Conservation (phyloP, 1,140 invertebrate species). For the Drosophila ogumai region DNA sequence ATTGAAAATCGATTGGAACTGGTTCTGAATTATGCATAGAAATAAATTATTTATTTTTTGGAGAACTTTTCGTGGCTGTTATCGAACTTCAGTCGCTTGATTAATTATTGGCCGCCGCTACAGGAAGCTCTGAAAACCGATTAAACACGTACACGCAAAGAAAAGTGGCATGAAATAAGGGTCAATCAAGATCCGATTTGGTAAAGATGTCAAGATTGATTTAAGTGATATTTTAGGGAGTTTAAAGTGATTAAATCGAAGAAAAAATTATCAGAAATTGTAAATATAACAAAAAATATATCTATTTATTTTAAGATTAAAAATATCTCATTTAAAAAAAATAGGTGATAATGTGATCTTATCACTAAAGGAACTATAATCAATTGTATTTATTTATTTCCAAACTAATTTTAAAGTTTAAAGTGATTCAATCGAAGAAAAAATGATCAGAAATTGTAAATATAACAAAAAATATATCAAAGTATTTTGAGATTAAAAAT, state of each 20-base stretch:
- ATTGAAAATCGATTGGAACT: conserved; percentile 53
- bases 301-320: background rate
- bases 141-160: conserved; percentile 14
- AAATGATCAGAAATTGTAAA: background rate
- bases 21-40: conserved; percentile 52
- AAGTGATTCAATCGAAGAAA: background rate
- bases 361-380: background rate
- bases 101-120: conserved; percentile 41
- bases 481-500: background rate
- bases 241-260: background rate
- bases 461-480: background rate
- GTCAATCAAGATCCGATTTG: conserved; percentile 1
- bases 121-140: conserved; percentile 36
- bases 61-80: conserved; percentile 42
- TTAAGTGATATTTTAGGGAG: background rate
- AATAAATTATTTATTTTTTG: conserved; percentile 39
- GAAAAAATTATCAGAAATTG: background rate
- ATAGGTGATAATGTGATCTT: background rate
- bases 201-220: background rate
- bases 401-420: no score
- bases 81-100: conserved; percentile 26
- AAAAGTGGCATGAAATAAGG: conserved; percentile 13
- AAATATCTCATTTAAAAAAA: background rate
- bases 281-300: background rate
- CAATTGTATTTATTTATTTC: no score